Evolutionary conservation across 2,888 invertebrate genomes (phyloP).

Genomic region (Drosophila pullipes): DNA sequence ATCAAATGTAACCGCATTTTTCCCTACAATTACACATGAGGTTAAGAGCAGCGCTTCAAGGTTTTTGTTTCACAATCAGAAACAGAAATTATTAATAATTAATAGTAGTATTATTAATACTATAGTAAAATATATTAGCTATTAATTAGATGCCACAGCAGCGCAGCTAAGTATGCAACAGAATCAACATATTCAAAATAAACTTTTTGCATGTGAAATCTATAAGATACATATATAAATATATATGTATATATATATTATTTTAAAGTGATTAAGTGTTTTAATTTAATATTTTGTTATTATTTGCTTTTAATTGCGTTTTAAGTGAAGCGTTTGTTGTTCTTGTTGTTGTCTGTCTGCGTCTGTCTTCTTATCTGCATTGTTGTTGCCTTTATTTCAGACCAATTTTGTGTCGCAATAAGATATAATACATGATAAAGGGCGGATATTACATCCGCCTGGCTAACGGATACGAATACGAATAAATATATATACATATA

Average conservation of each 20-base stretch:
- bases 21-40: background rate
- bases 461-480: background rate
- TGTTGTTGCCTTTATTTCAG: conserved; percentile 16
- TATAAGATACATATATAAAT: background rate
- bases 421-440: conserved; percentile 2
- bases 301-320: conserved; percentile 45
- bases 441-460: conserved; percentile 13
- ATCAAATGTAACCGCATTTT: conserved; percentile 8
- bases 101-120: background rate
- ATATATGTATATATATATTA: background rate
- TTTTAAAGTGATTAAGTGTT: conserved; percentile 22
- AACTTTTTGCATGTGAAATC: conserved; percentile 1
- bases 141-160: background rate
- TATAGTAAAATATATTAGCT: background rate
- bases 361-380: conserved; percentile 28
- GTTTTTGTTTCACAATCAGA: background rate
- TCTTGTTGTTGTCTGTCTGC: conserved; percentile 38
- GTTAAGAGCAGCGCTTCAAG: background rate
- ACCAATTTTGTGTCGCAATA: conserved; percentile 13
- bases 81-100: background rate
- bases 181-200: conserved; percentile 1
- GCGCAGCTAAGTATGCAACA: conserved; percentile 64
- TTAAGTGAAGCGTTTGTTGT: conserved; percentile 25
- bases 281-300: conserved; percentile 8
- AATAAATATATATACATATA: background rate